Percentiles rank a stretch among this genome's conserved stretches.
Conservation (phyloP, 2,797 vertebrate genomes). For the Amblyraja radiata region DNA sequence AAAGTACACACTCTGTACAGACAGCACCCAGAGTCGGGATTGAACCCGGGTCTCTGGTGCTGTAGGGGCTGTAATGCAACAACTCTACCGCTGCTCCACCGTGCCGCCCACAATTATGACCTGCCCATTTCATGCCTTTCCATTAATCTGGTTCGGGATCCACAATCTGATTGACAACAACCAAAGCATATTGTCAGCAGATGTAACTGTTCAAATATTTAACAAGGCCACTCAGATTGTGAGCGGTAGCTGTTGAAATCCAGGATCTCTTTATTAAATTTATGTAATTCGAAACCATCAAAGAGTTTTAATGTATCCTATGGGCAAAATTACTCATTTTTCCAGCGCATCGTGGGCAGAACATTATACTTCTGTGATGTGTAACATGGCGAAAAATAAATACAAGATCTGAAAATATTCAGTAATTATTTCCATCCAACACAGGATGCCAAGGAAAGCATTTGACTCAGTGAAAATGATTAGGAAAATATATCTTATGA, state of each 20-base stretch:
- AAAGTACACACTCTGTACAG: no score
- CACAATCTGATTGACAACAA: neutral
- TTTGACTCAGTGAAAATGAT: neutral
- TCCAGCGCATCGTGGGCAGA: neutral
- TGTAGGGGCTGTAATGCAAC: no score
- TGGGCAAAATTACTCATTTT: neutral
- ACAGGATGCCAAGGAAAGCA: slow-evolving; percentile 15
- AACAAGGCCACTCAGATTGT: neutral
- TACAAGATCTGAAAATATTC: slow-evolving; percentile 29
- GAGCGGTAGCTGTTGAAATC: neutral
- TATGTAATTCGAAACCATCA: neutral
- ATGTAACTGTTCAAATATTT: neutral
- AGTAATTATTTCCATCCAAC: slow-evolving; percentile 30
- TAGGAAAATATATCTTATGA: slow-evolving; percentile 27
- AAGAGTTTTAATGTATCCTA: neutral
- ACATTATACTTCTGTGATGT: neutral
- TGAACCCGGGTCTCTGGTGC: no score
- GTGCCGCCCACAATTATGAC: neutral
- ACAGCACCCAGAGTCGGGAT: no score
- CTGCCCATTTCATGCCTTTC: neutral
- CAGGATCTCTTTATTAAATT: neutral
- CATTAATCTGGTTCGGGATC: neutral
- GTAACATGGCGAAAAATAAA: neutral
- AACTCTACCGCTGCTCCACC: no score
- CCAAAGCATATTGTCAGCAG: neutral